Percentiles rank a stretch among this genome's conserved stretches.
Conservation (phyloP, 2,888 invertebrate species). For the Synergus umbraculus region DNA sequence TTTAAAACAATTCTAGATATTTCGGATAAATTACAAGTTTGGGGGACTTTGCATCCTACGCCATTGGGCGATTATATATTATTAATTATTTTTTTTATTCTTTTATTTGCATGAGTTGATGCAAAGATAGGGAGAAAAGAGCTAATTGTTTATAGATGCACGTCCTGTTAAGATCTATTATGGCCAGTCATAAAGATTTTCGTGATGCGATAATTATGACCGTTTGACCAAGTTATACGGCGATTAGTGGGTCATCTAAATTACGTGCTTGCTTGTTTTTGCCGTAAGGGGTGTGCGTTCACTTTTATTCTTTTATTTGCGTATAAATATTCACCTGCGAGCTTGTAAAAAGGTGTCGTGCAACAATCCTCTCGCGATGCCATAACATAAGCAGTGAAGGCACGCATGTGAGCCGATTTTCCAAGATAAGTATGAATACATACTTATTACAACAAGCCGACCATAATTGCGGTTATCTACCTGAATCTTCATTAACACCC, state of each 20-base stretch:
- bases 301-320: conserved; percentile 42
- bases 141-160: conserved; percentile 56
- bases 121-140: conserved; percentile 50
- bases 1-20: too few relatives aligned
- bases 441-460: conserved; percentile 32
- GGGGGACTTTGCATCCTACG: too few relatives aligned
- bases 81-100: too few relatives aligned
- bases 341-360: conserved; percentile 62
- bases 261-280: conserved; percentile 50
- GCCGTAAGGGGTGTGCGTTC: conserved; percentile 39
- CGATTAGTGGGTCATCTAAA: conserved; percentile 63
- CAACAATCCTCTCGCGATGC: conserved; percentile 58
- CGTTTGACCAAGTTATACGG: conserved; percentile 67
- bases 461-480: conserved; percentile 34
- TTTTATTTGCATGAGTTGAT: neutral
- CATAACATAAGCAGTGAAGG: conserved; percentile 59
- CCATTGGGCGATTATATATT: too few relatives aligned
- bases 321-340: conserved; percentile 57
- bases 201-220: conserved; percentile 64
- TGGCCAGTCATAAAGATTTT: conserved; percentile 64
- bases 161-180: conserved; percentile 55
- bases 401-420: conserved; percentile 64
- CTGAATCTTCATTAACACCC: conserved; percentile 37
- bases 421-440: conserved; percentile 56
- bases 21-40: too few relatives aligned